Base-by-base conservation (phyloP, 1,140 invertebrate species). In the Drosophila malerkotliana region DNA sequence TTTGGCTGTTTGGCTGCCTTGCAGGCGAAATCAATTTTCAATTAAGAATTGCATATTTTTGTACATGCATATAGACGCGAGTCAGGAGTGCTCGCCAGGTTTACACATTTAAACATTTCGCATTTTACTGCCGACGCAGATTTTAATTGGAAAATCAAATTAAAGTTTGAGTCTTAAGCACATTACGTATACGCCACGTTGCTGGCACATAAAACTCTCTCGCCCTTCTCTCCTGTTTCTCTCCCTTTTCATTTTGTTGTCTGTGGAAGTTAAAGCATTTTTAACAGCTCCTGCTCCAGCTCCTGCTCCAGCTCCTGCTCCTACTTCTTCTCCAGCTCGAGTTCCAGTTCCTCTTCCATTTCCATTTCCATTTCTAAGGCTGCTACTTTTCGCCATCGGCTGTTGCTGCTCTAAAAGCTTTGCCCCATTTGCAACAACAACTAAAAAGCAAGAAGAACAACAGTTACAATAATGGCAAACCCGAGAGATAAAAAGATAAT, bases 401-500 rank as follows among this genome's bases (percentile, higher is more conserved):
- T 57, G 54, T 45, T 74, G 59, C 77, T 66, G 64, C 59, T 78
- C 82, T 81, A 72, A 85, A 81, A 85, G 77, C 82, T 87, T 81
- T 87, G 66, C 75, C 61, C 60, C 77, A 85, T 80, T 84, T 80
- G 61, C 76, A 72, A 76, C 71, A 74, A 74, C 72, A 72, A 53
- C 63, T 67, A 32, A 49, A 72, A 61, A 56, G 57, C 71, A 73
- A 47, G 47, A 75, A 74, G 60, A 72, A 72, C 48, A 72, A 63
- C 54, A 78, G 44, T 67, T 81, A 68, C 71, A 82, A 74, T 66
- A 81, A 80, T 57, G 63, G 57, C 68, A 77, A 81, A 44, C 64
- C 64, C 73, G 59, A 53, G 63, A 85, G 73, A 87, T 85, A 87
- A 85, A 78, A 81, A 66, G 81, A 87, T 85, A 85, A 87, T 85